Conservation (phyloP, 2,888 invertebrate species). For the Callyntrura guangdongensis region DNA sequence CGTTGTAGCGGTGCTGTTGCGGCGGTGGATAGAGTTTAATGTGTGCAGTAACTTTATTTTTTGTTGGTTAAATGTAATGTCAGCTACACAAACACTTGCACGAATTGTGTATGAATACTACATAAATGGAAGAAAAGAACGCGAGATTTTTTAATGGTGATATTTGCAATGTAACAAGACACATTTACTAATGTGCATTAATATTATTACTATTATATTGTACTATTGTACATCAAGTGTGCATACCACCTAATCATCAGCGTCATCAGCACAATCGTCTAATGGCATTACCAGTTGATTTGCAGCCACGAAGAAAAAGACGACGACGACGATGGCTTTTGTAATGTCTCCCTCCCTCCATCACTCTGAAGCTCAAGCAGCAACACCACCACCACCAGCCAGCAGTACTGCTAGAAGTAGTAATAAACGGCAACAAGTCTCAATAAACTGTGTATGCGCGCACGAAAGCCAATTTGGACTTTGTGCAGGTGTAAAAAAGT, state of each 20-base stretch:
- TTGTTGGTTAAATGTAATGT: conserved; percentile 30
- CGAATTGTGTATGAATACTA: neutral
- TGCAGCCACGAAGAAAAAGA: conserved; percentile 41
- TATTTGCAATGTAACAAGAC: conserved; percentile 56
- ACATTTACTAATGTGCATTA: conserved; percentile 57
- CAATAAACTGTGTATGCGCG: conserved; percentile 24
- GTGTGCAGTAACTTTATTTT: conserved; percentile 16
- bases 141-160: conserved; percentile 19
- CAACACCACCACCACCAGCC: neutral
- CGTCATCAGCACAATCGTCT: conserved; percentile 45
- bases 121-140: conserved; percentile 43
- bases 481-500: conserved; percentile 72
- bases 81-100: neutral
- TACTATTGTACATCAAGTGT: conserved; percentile 27
- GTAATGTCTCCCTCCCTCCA: conserved; percentile 3
- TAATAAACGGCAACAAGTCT: conserved; percentile 10
- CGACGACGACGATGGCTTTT: conserved; percentile 49
- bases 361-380: too few relatives aligned
- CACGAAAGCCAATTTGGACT: conserved; percentile 50
- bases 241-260: conserved; percentile 53
- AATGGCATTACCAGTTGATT: conserved; percentile 55
- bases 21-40: neutral
- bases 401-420: neutral
- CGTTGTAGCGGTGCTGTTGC: neutral
- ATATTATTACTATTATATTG: conserved; percentile 37